phyloP scores from a whole-genome alignment of 2,888 invertebrate species.

The Napeogenes inachia region DNA sequence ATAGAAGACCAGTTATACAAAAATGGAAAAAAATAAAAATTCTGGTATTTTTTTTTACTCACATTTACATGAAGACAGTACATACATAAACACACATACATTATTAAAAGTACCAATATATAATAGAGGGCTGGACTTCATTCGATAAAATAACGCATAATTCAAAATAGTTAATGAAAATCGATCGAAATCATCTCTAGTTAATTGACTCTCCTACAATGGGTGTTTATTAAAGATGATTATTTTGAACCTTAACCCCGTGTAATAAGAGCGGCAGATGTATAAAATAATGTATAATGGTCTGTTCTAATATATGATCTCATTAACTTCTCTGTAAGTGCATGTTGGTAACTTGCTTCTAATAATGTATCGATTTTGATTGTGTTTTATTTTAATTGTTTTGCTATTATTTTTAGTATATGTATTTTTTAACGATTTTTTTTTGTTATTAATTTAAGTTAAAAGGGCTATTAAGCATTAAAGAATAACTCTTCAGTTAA shows the following conservation, averaged over 20 bases:
- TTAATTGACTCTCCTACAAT: constrained; percentile 39
- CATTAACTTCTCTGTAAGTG: constrained; percentile 24
- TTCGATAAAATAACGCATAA: constrained; percentile 41
- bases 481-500: no score
- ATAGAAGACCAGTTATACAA: no score
- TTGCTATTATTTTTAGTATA: not conserved
- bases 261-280: constrained; percentile 9
- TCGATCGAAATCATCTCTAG: constrained; percentile 41
- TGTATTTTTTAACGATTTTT: constrained; percentile 7
- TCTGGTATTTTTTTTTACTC: no score
- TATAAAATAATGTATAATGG: constrained; percentile 13
- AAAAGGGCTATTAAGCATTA: no score
- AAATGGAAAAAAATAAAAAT: no score
- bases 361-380: constrained; percentile 19
- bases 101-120: constrained; percentile 4
- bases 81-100: not conserved
- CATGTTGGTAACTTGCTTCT: constrained; percentile 16
- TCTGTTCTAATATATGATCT: constrained; percentile 21
- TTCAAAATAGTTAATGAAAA: constrained; percentile 42
- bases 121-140: constrained; percentile 43
- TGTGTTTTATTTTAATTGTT: constrained; percentile 5
- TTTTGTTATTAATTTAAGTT: constrained; percentile 2
- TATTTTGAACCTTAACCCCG: constrained; percentile 13
- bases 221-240: not conserved
- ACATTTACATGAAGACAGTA: not conserved